Evolutionary conservation across 2,888 invertebrate genomes (phyloP), one percentile per base, ranked within the genome.

Genomic region (Alitta virens): DNA sequence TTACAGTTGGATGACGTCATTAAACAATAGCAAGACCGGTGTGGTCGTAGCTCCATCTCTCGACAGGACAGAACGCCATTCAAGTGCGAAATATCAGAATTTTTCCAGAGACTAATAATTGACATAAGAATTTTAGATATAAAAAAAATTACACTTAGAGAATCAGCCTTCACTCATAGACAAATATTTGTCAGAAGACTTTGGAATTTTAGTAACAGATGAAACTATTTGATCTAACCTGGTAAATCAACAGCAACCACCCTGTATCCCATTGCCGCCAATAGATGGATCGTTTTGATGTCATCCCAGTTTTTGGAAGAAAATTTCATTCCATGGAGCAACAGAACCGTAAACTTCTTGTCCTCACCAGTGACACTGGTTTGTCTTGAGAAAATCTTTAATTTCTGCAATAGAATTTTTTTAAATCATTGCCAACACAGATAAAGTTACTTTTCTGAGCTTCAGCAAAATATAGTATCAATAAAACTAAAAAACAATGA

Each of bases 201-300:
- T 40, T 40, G 16, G 40, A 40, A 40, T 40, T 40, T 16, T 40
- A 40, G 9, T 16, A 40, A 40, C 40, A 12, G 16, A 40, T 12
- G 9, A 40, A 40, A 12, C 16, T 40, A 40, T 9, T 40, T 40
- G 40, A 40, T 40, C 46, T 46, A 3, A 52, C 52, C 52, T 14
- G 52, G 52, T 24, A 52, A 24, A 52, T 52, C 52, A 21, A 52
- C 16, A 23, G 52, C 52, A 3, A 52, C 52, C 23, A 52, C 52
- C 26, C 52, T 18, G 16, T 52, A 23, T 26, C 52, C 52, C 52
- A 52, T 52, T 3, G 24, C 26, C 3, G 52, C 23, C 26, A 52
- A 3, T 5, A 52, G 16, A 3, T 52, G 52, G 24, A 52, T 52
- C 23, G 52, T 52, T 52, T 23, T 23, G 16, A 52, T 16, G 21